A percentile compares a stretch with the other conserved stretches of the same genome.
Evolutionary conservation across 2,113 vertebrate genomes (phyloP).

Genomic region (Lipophrys pholis): DNA sequence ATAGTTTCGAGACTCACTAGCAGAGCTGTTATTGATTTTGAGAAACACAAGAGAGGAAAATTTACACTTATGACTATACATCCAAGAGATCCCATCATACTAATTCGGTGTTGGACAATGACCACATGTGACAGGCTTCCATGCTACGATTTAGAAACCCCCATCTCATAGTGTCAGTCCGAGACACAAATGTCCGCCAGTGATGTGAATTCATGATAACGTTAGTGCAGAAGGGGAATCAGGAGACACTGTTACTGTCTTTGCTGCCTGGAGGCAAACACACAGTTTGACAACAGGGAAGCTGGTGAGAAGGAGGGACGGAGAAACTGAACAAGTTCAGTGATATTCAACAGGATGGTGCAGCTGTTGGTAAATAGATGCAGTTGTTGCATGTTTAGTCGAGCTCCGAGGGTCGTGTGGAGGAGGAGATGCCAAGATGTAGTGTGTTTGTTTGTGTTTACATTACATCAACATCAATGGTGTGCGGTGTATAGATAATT

Average conservation of each 20-base stretch:
- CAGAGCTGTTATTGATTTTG: neutral
- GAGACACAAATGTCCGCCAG: slow-evolving; percentile 54
- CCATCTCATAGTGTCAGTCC: slow-evolving; percentile 41
- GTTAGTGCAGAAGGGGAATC: slow-evolving; percentile 33
- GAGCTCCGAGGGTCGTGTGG: neutral
- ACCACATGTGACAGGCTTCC: slow-evolving; percentile 58
- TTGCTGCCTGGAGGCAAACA: slow-evolving; percentile 38
- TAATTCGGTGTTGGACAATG: slow-evolving; percentile 36
- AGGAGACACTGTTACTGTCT: slow-evolving; percentile 21
- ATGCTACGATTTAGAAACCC: slow-evolving; percentile 42
- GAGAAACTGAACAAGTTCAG: slow-evolving; percentile 25
- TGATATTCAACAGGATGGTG: slow-evolving; percentile 31
- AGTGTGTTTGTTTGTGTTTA: neutral
- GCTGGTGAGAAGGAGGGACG: slow-evolving; percentile 19
- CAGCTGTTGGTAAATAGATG: slow-evolving; percentile 37
- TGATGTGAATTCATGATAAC: slow-evolving; percentile 60
- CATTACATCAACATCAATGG: neutral
- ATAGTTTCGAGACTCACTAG: neutral
- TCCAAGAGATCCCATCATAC: slow-evolving; percentile 28
- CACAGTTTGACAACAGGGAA: slow-evolving; percentile 1
- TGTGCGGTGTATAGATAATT: slow-evolving; percentile 9
- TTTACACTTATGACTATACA: slow-evolving; percentile 1
- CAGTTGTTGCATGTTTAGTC: slow-evolving; percentile 33
- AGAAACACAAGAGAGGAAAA: slow-evolving; percentile 13
- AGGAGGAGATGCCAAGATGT: neutral